Base-by-base conservation (phyloP, 1,140 invertebrate genomes). In the Drosophila leontia region DNA sequence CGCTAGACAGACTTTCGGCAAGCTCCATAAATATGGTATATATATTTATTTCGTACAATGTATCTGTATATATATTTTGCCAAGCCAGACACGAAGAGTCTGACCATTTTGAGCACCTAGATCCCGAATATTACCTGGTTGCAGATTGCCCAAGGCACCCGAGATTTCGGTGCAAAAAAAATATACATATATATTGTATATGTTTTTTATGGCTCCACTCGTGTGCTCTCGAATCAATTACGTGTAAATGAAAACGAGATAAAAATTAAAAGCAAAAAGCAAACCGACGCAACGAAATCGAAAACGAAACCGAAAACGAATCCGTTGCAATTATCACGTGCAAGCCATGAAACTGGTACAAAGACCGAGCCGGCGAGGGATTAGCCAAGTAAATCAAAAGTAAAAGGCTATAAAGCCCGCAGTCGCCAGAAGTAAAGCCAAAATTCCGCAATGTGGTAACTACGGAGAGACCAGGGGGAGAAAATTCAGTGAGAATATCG, bases 321-420 rank as follows among this genome's bases (percentile, higher is more conserved):
- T 29, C 37, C 58, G 50, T 72, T 71, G 70, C 80, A 91, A 91
- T 91, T 91, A 91, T 91, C 87, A 91, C 87, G 87, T 87, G 88
- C 90, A 91, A 85, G 70, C 79, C 82, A 91, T 91, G 78, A 88
- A 91, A 87, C 83, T 90, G 75, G 68, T 75, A 58, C 78, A 75
- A 61, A 61, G 59, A 63, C 34, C 34, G 34, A 12, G 41, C 37
- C 19, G 32, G 55, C 13, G 12, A 29, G 9, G 41, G 19, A 55
- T 55, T 9, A n/a, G 19, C 41, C 5, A 62, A 56, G 41, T 48
- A 56, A 58, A 74, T 55, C 39, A 68, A 82, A 82, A 69, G 41
- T 59, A 55, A 75, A 53, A 48, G 48, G 37, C 56, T 37, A 69
- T 69, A 57, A 60, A 51, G 35, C 41, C 42, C 58, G 51, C 60